Percentiles rank a stretch among this genome's conserved stretches.
Evolutionary conservation across 2,888 invertebrate species (phyloP).

Genomic region (Didymodactylos carnosus): DNA sequence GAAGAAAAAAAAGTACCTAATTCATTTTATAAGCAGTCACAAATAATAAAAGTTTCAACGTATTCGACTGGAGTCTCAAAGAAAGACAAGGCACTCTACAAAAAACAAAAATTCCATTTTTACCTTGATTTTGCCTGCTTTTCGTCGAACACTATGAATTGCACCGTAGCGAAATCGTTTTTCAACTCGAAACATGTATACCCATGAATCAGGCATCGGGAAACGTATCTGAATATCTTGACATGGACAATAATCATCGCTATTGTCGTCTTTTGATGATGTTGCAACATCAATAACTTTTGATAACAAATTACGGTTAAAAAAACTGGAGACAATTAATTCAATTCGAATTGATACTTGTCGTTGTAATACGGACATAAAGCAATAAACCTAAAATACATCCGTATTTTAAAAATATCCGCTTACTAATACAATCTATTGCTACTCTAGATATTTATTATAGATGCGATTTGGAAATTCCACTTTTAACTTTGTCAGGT

Average conservation of each 20-base stretch:
- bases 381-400: conserved; percentile 18
- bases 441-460: too few species aligned
- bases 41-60: too few species aligned
- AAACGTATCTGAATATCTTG: conserved; percentile 77
- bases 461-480: too few species aligned
- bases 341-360: conserved; percentile 81
- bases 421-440: conserved; percentile 9
- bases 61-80: conserved; percentile 28
- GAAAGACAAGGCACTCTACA: conserved; percentile 30
- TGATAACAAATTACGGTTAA: conserved; percentile 52
- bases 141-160: conserved; percentile 62
- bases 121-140: conserved; percentile 40
- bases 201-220: conserved; percentile 97
- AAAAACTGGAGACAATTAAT: conserved; percentile 84
- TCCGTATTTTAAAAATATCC: background rate
- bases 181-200: conserved; percentile 90
- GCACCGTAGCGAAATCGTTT: conserved; percentile 91
- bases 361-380: conserved; percentile 25
- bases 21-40: too few species aligned
- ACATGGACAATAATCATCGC: conserved; percentile 42
- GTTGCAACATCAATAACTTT: background rate
- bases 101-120: too few species aligned
- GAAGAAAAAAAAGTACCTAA: too few species aligned
- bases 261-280: background rate
- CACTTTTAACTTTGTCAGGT: too few species aligned